Percentiles rank a stretch among this genome's conserved stretches.
Conservation (phyloP, 2,888 invertebrate genomes). For the Lasioglossum vierecki region DNA sequence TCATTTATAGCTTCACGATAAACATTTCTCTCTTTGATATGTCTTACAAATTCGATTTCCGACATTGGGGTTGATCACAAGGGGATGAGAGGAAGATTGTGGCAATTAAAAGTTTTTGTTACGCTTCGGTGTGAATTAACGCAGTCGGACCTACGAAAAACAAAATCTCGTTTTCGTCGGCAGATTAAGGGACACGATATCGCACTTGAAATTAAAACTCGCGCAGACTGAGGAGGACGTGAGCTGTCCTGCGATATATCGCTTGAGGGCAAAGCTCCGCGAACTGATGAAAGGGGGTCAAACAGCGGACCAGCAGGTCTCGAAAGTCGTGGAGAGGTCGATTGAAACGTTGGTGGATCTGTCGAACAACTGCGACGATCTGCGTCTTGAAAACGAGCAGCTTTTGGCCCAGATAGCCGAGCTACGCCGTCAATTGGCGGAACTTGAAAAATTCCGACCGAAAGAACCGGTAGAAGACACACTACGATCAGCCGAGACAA, state of each 20-base stretch:
- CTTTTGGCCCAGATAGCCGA: slow-evolving; percentile 37
- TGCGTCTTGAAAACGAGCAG: slow-evolving; percentile 71
- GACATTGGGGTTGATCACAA: not conserved
- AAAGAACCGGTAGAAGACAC: not conserved
- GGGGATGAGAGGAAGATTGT: too few relatives aligned
- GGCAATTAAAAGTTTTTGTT: not conserved
- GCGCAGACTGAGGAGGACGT: slow-evolving; percentile 75
- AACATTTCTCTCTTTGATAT: not conserved
- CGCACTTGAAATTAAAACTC: slow-evolving; percentile 71
- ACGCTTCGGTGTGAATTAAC: too few relatives aligned
- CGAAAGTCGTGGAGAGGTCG: slow-evolving; percentile 74
- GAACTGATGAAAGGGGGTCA: slow-evolving; percentile 76
- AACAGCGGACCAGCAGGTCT: slow-evolving; percentile 71
- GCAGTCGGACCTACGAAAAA: not conserved
- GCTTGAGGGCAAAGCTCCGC: slow-evolving; percentile 76
- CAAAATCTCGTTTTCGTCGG: not conserved
- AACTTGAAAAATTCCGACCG: not conserved
- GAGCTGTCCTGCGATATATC: slow-evolving; percentile 78
- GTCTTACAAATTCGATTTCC: not conserved
- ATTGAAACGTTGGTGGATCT: slow-evolving; percentile 75
- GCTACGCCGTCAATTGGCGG: slow-evolving; percentile 21
- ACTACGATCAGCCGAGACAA: slow-evolving; percentile 32
- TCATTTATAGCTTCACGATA: too few relatives aligned
- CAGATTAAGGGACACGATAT: slow-evolving; percentile 75
- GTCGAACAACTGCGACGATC: slow-evolving; percentile 72